A percentile compares a stretch with the other conserved stretches of the same genome.
phyloP scores from a whole-genome alignment of 1,140 invertebrate genomes.

The Sarcophaga peregrina region DNA sequence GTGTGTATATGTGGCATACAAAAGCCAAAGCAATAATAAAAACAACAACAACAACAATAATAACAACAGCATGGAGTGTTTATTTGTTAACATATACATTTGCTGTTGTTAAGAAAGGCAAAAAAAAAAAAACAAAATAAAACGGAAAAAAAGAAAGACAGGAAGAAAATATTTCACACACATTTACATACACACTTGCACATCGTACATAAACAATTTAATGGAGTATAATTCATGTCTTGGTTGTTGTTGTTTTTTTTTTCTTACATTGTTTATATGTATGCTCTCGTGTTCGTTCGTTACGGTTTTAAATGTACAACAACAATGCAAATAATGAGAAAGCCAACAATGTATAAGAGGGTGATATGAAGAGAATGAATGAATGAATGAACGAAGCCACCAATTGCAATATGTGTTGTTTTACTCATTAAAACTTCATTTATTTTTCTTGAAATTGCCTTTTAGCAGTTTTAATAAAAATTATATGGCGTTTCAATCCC shows the following conservation, averaged over 20 bases:
- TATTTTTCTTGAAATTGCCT: constrained; percentile 31
- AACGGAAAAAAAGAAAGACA: too few relatives aligned
- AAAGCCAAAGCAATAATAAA: background rate
- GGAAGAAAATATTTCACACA: too few relatives aligned
- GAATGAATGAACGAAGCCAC: background rate
- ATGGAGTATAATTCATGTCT: constrained; percentile 22
- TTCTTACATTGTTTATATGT: background rate
- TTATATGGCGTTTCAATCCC: background rate
- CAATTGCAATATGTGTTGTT: background rate
- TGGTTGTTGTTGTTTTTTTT: background rate
- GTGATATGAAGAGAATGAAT: too few relatives aligned
- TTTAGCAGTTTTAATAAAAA: constrained; percentile 26
- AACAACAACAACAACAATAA: background rate
- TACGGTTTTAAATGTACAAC: background rate
- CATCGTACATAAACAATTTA: background rate
- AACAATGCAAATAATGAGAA: background rate
- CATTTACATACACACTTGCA: background rate
- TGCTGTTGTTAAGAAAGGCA: background rate
- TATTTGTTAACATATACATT: constrained; percentile 22
- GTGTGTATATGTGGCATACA: too few relatives aligned
- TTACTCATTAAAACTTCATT: constrained; percentile 38
- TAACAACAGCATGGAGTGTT: background rate
- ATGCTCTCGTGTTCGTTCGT: background rate
- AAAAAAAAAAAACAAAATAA: too few relatives aligned
- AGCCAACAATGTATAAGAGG: too few relatives aligned